Percentiles rank a stretch among this genome's conserved stretches.
phyloP scores from a whole-genome alignment of 1,140 invertebrate genomes.

The Pemphigus obesinymphae region DNA sequence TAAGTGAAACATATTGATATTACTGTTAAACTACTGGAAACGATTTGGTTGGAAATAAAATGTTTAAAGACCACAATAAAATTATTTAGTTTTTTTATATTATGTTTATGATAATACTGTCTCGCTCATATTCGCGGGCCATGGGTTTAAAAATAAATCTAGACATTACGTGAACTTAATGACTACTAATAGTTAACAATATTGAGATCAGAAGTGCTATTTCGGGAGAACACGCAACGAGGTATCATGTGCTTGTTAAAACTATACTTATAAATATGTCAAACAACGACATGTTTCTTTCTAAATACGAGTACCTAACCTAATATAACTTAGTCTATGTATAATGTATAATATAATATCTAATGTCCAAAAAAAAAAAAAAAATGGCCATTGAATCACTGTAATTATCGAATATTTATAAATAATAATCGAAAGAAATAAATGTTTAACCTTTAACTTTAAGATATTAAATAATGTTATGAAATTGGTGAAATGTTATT shows the following conservation, averaged over 20 bases:
- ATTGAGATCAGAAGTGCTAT: constrained; percentile 9
- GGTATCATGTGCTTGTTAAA: background rate
- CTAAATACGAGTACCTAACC: background rate
- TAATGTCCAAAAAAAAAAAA: no score
- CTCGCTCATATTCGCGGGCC: background rate
- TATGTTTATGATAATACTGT: background rate
- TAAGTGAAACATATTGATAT: no score
- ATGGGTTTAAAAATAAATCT: constrained; percentile 14
- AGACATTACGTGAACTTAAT: constrained; percentile 1
- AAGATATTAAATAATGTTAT: no score
- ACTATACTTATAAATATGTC: background rate
- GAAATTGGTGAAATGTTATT: no score
- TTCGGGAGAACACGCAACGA: background rate
- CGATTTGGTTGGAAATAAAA: background rate
- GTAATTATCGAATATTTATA: no score
- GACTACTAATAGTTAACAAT: constrained; percentile 11
- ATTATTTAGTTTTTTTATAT: background rate
- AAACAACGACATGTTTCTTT: background rate
- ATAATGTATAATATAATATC: no score
- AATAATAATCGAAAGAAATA: no score
- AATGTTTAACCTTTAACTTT: no score
- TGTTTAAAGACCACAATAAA: background rate
- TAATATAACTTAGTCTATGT: no score
- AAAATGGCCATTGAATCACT: no score
- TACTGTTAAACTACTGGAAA: no score